A percentile compares a stretch with the other conserved stretches of the same genome.
phyloP scores from a whole-genome alignment of 2,797 vertebrate genomes.

The Amphiprion clarkii region DNA sequence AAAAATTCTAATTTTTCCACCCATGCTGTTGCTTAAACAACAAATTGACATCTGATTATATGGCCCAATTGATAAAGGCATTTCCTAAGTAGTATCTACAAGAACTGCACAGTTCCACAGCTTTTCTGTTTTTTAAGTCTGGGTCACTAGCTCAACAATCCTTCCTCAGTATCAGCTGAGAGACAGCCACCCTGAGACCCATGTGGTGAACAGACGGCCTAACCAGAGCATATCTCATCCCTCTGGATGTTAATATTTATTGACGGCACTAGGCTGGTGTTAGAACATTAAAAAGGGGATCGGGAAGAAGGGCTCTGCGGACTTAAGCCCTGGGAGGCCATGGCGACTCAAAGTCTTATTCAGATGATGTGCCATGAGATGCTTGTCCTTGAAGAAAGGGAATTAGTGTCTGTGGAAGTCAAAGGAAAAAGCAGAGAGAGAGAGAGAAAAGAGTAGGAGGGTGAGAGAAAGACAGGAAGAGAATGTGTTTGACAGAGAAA shows the following conservation, averaged over 20 bases:
- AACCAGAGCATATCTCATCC: slow-evolving; percentile 72
- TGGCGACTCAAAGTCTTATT: slow-evolving; percentile 82
- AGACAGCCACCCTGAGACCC: slow-evolving; percentile 69
- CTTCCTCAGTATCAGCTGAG: slow-evolving; percentile 58
- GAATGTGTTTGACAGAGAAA: slow-evolving; percentile 62
- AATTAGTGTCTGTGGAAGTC: slow-evolving; percentile 87
- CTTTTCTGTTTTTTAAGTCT: slow-evolving; percentile 39
- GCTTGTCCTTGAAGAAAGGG: slow-evolving; percentile 89
- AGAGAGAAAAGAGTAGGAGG: slow-evolving; percentile 37
- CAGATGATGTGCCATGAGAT: slow-evolving; percentile 83
- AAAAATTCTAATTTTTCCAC: slow-evolving; percentile 6
- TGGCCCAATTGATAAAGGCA: slow-evolving; percentile 33
- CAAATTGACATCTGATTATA: slow-evolving; percentile 37
- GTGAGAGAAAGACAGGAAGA: slow-evolving; percentile 41
- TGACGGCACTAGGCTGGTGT: slow-evolving; percentile 78
- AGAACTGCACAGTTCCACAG: slow-evolving; percentile 31
- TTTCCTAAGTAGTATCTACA: slow-evolving; percentile 36
- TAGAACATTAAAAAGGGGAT: slow-evolving; percentile 81
- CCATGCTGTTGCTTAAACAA: slow-evolving; percentile 39
- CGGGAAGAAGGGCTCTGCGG: slow-evolving; percentile 74
- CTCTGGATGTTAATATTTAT: slow-evolving; percentile 83
- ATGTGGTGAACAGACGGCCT: slow-evolving; percentile 67
- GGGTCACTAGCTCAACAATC: slow-evolving; percentile 67
- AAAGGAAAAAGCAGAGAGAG: slow-evolving; percentile 67
- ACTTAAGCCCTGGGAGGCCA: slow-evolving; percentile 80